Evolutionary conservation across 2,113 vertebrate genomes (phyloP), one percentile per base, ranked within the genome.

Genomic region (Anhinga rufa): DNA sequence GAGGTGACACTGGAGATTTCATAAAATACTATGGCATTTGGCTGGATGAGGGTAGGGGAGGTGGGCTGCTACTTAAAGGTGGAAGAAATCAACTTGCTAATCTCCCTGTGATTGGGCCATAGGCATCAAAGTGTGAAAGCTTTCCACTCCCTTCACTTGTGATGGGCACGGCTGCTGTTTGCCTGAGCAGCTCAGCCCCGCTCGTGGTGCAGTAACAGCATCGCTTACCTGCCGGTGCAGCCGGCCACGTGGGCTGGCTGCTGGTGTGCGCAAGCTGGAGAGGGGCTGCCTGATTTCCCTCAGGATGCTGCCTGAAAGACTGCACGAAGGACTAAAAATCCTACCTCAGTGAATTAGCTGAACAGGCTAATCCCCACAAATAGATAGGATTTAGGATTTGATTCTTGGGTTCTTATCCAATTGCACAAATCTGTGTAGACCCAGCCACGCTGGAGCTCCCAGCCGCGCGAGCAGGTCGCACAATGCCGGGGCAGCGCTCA

Each of bases 291-390:
- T 96, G 91, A 96, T 97, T 95, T 97, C 97, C 97, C 97, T 26
- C 76, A 8, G 90, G 97, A 77, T 68, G 86, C 77, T 36, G 74
- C 48, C 91, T 58, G 96, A 29, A 79, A 77, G 88, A 65, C 51
- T 15, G 10, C 75, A 4, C 8, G 78, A 95, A 76, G 20, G 55
- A 92, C 96, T 89, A 38, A 74, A 93, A 97, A 74, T 93, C 92
- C 94, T 65, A 36, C 88, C 92, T 79, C 82, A 4, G n/a, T 32
- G 92, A 93, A 84, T 93, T 54, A 94, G 90, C 88, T 58, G 65
- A 92, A 69, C 46, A n/a, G 93, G 81, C 93, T 98, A 98, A 98
- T 98, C 97, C 96, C 96, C 82, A 69, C 82, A 94, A 95, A 97
- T 36, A 86, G 85, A 90, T 44, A 13, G 95, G 96, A 97, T 98